These are phyloP conservation scores for Amblyopsis hoosieri DNA, from an alignment of 2,797 vertebrate genomes.

Conservation along the genomic window DNA sequence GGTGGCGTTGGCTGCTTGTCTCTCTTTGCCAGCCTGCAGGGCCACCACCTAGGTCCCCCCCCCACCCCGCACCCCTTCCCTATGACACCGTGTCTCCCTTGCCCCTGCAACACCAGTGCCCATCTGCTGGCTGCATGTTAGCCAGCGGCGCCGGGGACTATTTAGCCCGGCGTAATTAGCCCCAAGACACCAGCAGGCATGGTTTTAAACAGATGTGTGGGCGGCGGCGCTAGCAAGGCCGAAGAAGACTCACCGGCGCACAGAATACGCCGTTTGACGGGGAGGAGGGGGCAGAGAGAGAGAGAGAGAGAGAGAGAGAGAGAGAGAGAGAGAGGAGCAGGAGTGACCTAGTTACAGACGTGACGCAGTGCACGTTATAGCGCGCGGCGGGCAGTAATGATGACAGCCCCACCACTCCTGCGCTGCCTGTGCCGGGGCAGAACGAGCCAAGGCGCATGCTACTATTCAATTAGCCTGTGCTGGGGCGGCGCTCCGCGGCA, in stretches of 20 bases:
- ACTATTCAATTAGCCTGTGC: slow-evolving; percentile 60
- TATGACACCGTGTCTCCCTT: slow-evolving; percentile 66
- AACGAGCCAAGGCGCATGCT: slow-evolving; percentile 41
- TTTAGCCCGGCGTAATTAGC: slow-evolving; percentile 80
- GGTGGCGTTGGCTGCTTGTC: slow-evolving; percentile 73
- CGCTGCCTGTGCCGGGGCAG: slow-evolving; percentile 33
- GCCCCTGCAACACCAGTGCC: slow-evolving; percentile 74
- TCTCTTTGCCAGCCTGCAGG: slow-evolving; percentile 73
- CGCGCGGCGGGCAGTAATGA: slow-evolving; percentile 70
- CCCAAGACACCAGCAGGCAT: slow-evolving; percentile 76
- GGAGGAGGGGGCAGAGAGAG: slow-evolving; percentile 31
- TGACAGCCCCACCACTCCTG: slow-evolving; percentile 58
- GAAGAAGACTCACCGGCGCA: slow-evolving; percentile 49
- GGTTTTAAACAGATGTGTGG: slow-evolving; percentile 81
- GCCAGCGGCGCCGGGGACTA: slow-evolving; percentile 75
- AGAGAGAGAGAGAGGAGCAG: slow-evolving; percentile 6
- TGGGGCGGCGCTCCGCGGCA: slow-evolving; percentile 32
- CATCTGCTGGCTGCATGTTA: slow-evolving; percentile 79
- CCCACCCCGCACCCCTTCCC: slow-evolving; percentile 38
- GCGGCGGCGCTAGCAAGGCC: slow-evolving; percentile 58
- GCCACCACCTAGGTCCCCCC: slow-evolving; percentile 66
- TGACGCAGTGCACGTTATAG: slow-evolving; percentile 77
- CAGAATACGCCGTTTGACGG: slow-evolving; percentile 62
- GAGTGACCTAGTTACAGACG: slow-evolving; percentile 77
- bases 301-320: neutral